Conservation (phyloP, 1,140 invertebrate genomes). For the Planococcus citri region DNA sequence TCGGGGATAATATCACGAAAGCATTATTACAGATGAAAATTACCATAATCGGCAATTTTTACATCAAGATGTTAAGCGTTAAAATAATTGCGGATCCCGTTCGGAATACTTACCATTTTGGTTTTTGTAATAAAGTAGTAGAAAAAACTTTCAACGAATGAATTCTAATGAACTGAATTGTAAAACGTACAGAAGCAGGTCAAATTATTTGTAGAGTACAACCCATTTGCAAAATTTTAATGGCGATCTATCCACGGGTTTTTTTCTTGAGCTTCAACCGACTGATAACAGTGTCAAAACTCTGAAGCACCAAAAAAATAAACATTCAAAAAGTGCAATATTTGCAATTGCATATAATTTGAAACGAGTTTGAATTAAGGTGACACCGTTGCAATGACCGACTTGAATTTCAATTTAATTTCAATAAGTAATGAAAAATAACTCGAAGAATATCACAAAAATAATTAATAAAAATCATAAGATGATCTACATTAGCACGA, state of each 20-base stretch:
- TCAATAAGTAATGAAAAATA: not conserved
- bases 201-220: conserved; percentile 9
- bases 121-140: not conserved
- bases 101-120: conserved; percentile 13
- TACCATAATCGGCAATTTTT: conserved; percentile 15
- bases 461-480: not conserved
- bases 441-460: not conserved
- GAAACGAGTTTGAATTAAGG: not conserved
- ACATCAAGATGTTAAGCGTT: conserved; percentile 9
- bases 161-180: not conserved
- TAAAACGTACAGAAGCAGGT: not conserved
- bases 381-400: not conserved
- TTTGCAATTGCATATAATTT: conserved; percentile 2
- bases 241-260: conserved; percentile 19
- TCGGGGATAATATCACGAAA: not conserved
- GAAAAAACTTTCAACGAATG: not conserved
- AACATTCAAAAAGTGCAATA: conserved; percentile 18
- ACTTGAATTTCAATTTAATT: not conserved
- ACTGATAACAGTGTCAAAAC: conserved; percentile 20
- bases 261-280: conserved; percentile 18
- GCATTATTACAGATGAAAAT: not conserved
- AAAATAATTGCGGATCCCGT: not conserved
- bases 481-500: not conserved
- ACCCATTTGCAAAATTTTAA: conserved; percentile 18
- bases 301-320: conserved; percentile 17